A percentile compares a stretch with the other conserved stretches of the same genome.
Evolutionary conservation across 2,888 invertebrate genomes (phyloP).

Genomic region (Mimas tiliae): DNA sequence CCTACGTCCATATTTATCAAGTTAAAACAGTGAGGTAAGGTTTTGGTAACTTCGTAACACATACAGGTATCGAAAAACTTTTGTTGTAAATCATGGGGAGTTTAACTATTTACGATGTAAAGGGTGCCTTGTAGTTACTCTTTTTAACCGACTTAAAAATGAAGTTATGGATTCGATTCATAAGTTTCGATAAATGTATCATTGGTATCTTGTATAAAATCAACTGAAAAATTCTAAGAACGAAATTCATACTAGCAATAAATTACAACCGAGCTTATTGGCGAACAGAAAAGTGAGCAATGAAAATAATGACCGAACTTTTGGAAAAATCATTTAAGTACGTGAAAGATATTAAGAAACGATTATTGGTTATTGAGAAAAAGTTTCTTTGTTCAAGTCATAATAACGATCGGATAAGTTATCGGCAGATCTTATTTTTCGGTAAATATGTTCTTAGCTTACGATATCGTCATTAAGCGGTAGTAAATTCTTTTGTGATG

Average conservation of each 20-base stretch:
- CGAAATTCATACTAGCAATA: slow-evolving; percentile 6
- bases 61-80: slow-evolving; percentile 21
- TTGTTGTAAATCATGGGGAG: slow-evolving; percentile 8
- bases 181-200: neutral
- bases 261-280: slow-evolving; percentile 33
- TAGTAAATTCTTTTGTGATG: slow-evolving; percentile 32
- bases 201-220: neutral
- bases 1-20: slow-evolving; percentile 36
- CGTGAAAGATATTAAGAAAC: slow-evolving; percentile 55
- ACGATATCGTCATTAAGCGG: slow-evolving; percentile 1
- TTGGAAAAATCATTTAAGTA: slow-evolving; percentile 48
- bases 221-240: neutral
- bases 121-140: neutral
- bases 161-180: too few species aligned
- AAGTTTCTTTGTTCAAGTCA: slow-evolving; percentile 55
- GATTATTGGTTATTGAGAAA: slow-evolving; percentile 60
- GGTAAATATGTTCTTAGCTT: slow-evolving; percentile 32
- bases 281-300: slow-evolving; percentile 42
- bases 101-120: slow-evolving; percentile 10
- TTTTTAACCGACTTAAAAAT: too few species aligned
- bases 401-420: slow-evolving; percentile 47
- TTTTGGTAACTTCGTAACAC: slow-evolving; percentile 21
- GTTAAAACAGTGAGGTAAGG: slow-evolving; percentile 26
- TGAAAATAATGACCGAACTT: slow-evolving; percentile 58
- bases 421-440: slow-evolving; percentile 44